Conservation (phyloP, 2,888 invertebrate genomes). For the Autographa gamma region DNA sequence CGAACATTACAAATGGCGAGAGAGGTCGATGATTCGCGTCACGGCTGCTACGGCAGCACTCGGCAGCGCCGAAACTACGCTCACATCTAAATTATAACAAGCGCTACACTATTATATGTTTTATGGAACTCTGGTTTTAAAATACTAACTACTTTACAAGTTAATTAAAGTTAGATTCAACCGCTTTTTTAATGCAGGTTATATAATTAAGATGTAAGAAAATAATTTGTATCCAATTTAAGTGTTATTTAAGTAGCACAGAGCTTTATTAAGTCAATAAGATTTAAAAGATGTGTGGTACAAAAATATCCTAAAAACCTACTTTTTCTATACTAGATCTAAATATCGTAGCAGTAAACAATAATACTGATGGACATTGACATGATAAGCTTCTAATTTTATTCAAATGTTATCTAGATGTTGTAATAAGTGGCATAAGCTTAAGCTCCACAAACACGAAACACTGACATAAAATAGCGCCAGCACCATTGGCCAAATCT, state of each 20-base stretch:
- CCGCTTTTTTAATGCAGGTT: neutral
- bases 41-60: slow-evolving; percentile 64
- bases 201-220: neutral
- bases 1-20: slow-evolving; percentile 76
- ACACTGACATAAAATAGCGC: slow-evolving; percentile 48
- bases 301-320: neutral
- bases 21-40: slow-evolving; percentile 80
- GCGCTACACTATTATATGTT: slow-evolving; percentile 16
- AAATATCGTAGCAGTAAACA: neutral
- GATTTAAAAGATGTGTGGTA: neutral
- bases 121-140: neutral
- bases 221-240: neutral
- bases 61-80: slow-evolving; percentile 44
- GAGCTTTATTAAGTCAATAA: neutral
- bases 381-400: slow-evolving; percentile 24
- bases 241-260: neutral
- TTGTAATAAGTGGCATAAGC: slow-evolving; percentile 42
- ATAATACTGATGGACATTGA: slow-evolving; percentile 17
- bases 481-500: slow-evolving; percentile 58
- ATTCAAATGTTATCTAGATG: slow-evolving; percentile 33
- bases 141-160: neutral
- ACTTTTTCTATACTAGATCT: neutral
- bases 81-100: slow-evolving; percentile 45
- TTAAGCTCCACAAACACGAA: slow-evolving; percentile 32
- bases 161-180: slow-evolving; percentile 4